Conservation (phyloP, 1,140 invertebrate species). For the Scaptodrosophila lebanonensis region DNA sequence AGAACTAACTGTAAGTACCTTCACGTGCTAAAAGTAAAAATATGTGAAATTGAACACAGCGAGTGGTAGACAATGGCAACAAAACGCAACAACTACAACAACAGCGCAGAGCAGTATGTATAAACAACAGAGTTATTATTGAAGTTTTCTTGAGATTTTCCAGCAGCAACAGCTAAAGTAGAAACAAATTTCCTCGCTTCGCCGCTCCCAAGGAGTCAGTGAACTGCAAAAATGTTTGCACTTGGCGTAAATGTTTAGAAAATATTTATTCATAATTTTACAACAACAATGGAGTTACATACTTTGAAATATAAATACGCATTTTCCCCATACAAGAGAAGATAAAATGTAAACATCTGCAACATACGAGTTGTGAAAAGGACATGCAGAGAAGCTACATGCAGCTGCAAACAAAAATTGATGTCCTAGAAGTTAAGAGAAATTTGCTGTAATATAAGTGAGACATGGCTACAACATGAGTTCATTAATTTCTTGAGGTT, state of each 20-base stretch:
- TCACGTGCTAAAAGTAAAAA: constrained; percentile 26
- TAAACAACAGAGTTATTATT: constrained; percentile 61
- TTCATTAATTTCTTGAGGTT: constrained; percentile 55
- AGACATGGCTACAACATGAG: constrained; percentile 56
- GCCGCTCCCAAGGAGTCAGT: constrained; percentile 49
- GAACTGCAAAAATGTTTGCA: constrained; percentile 53
- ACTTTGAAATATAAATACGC: constrained; percentile 47
- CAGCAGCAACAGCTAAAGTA: constrained; percentile 2
- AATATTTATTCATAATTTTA: no score
- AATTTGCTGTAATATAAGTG: constrained; percentile 41
- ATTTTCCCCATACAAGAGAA: constrained; percentile 23
- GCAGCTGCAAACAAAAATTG: neutral
- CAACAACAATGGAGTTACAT: no score
- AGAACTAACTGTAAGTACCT: constrained; percentile 23
- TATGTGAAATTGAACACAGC: constrained; percentile 35
- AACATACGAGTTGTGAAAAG: no score
- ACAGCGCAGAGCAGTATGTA: no score
- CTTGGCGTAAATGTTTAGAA: no score
- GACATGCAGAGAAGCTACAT: neutral
- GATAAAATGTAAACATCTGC: constrained; percentile 5
- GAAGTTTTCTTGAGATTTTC: constrained; percentile 56
- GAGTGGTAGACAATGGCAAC: constrained; percentile 30
- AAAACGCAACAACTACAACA: constrained; percentile 32
- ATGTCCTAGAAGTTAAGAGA: constrained; percentile 11
- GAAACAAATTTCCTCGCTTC: neutral